Conservation (phyloP, 2,797 vertebrate species). For the Enteromius mattozi region DNA sequence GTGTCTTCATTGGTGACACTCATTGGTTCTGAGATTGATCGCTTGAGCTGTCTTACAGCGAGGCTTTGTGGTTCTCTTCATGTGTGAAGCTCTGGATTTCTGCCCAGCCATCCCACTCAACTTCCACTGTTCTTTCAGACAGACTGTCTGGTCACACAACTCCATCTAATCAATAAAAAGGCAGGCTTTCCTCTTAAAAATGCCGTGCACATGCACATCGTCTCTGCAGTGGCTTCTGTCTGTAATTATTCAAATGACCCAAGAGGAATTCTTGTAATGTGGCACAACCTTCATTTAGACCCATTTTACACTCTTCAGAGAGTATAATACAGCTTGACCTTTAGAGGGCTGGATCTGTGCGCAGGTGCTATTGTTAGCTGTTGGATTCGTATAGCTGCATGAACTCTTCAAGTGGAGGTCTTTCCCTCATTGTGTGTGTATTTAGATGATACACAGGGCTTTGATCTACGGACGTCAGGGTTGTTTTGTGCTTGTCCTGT, state of each 20-base stretch:
- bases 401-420: conserved; percentile 7
- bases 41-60: conserved; percentile 32
- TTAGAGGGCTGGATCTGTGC: background rate
- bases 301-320: conserved; percentile 1
- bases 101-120: conserved; percentile 68
- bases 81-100: conserved; percentile 56
- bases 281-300: background rate
- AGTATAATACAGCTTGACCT: conserved; percentile 6
- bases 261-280: conserved; percentile 23
- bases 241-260: conserved; percentile 28
- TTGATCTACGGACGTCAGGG: conserved; percentile 35
- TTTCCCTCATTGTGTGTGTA: conserved; percentile 5
- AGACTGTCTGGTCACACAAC: conserved; percentile 68
- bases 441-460: conserved; percentile 21
- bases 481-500: conserved; percentile 31
- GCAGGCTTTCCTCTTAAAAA: conserved; percentile 1
- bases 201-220: background rate
- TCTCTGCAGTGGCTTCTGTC: conserved; percentile 20
- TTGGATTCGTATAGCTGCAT: background rate
- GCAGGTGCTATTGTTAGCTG: background rate
- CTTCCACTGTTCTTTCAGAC: conserved; percentile 60
- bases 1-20: conserved; percentile 8
- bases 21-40: conserved; percentile 62
- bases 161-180: conserved; percentile 49
- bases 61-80: conserved; percentile 61